Base-by-base conservation (phyloP, 2,797 vertebrate genomes). In the Champsocephalus esox region DNA sequence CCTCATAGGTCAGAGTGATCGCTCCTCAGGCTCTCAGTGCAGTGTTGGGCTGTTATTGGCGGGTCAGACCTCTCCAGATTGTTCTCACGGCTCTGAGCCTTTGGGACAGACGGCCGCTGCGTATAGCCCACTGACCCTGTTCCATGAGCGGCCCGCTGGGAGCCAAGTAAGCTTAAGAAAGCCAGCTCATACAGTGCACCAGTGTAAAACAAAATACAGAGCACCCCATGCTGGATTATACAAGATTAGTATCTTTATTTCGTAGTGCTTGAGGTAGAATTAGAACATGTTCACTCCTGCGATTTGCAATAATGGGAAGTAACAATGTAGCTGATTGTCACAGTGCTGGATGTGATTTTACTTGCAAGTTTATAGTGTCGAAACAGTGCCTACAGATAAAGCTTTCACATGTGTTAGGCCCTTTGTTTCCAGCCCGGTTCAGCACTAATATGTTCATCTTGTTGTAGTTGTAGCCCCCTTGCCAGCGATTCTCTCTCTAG, bases 51-150 rank as follows among this genome's bases (percentile, higher is more conserved):
- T 85, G 74, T 87, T 86, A 52, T 63, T 72, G 76, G 50, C 13
- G 65, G 90, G 80, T 94, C 90, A 90, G 81, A 57, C 66, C 76
- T 86, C 68, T 82, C 70, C 73, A 71, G 89, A 89, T 82, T 83
- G 83, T 94, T 95, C 94, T 94, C 94, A 94, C 70, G 92, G 87
- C 72, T 91, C 82, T 67, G 74, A 85, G 82, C 64, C 84, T 83
- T 77, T 77, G 82, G 88, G 86, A 79, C 76, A 61, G 77, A 76
- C 63, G 56, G 58, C 83, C 56, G 81, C 73, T 75, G 75, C 4
- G 79, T 89, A 89, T 88, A 89, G 88, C 90, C 89, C 88, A 87
- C 89, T 91, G 91, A 93, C 88, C 88, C 80, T 77, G 66, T 85
- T 90, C 78, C 79, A 62, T 12, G 55, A 87, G 78, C n/a, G 78